phyloP scores from a whole-genome alignment of 2,797 vertebrate species.

The Gephyroberyx darwinii region DNA sequence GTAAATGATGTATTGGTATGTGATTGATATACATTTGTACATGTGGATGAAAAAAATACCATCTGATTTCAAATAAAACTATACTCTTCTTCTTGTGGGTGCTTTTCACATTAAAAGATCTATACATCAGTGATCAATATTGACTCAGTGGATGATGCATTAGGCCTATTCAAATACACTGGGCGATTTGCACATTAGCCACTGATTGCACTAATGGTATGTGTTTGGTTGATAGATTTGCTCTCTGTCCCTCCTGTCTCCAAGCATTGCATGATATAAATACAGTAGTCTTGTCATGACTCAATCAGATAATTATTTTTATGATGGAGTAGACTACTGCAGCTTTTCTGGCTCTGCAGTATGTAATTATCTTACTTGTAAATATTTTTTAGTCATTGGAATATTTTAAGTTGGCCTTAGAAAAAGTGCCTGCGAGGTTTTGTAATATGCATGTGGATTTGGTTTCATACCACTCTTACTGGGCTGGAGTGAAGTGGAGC shows the following conservation, averaged over 20 bases:
- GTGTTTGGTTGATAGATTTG: slow-evolving; percentile 28
- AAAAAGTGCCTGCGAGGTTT: slow-evolving; percentile 43
- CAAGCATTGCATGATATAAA: slow-evolving; percentile 15
- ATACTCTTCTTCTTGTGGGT: slow-evolving; percentile 29
- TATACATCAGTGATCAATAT: slow-evolving; percentile 34
- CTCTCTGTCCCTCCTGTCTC: slow-evolving; percentile 3
- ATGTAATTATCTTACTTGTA: slow-evolving; percentile 43
- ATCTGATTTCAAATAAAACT: slow-evolving; percentile 57
- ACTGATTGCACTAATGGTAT: slow-evolving; percentile 48
- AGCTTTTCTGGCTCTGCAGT: slow-evolving; percentile 20
- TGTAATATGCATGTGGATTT: slow-evolving; percentile 56
- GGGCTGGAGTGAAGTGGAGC: slow-evolving; percentile 71
- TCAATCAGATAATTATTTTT: slow-evolving; percentile 28
- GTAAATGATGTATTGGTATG: slow-evolving; percentile 60
- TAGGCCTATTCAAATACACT: slow-evolving; percentile 2
- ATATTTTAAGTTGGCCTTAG: slow-evolving; percentile 33
- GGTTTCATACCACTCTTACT: slow-evolving; percentile 41
- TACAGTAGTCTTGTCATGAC: slow-evolving; percentile 16
- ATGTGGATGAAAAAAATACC: slow-evolving; percentile 43
- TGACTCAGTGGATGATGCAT: slow-evolving; percentile 16
- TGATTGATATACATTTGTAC: slow-evolving; percentile 62
- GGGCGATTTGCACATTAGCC: slow-evolving; percentile 22
- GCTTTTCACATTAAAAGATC: slow-evolving; percentile 15
- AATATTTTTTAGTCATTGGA: slow-evolving; percentile 34
- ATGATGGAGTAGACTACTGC: slow-evolving; percentile 13